Percentiles rank a stretch among this genome's conserved stretches.
Evolutionary conservation across 1,140 invertebrate species (phyloP).

Genomic region (Aradophagus sp.): DNA sequence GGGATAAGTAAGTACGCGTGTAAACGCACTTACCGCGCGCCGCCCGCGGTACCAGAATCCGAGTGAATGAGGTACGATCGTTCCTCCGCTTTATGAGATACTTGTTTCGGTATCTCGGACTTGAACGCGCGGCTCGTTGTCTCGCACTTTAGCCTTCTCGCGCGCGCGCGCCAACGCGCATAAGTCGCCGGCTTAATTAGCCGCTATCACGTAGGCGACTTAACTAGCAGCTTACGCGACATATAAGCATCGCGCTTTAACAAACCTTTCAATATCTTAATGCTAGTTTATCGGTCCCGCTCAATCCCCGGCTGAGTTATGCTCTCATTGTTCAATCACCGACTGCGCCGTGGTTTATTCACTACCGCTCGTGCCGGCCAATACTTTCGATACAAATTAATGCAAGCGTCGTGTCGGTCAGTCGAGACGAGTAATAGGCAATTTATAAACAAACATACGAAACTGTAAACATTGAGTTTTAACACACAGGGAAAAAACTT

Average conservation of each 20-base stretch:
- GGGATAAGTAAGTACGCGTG: slow-evolving; percentile 48
- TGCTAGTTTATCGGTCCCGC: slow-evolving; percentile 24
- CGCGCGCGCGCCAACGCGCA: slow-evolving; percentile 19
- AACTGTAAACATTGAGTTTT: too few relatives aligned
- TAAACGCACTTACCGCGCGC: slow-evolving; percentile 48
- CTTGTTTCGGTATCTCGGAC: slow-evolving; percentile 30
- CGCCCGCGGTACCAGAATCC: slow-evolving; percentile 34
- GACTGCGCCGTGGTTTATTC: not conserved
- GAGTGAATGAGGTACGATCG: slow-evolving; percentile 47
- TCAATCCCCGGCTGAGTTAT: slow-evolving; percentile 32
- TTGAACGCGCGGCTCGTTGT: slow-evolving; percentile 7
- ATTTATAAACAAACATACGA: too few relatives aligned
- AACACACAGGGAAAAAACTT: too few relatives aligned
- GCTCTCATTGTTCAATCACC: slow-evolving; percentile 40
- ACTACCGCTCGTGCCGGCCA: too few relatives aligned
- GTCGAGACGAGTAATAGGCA: too few relatives aligned
- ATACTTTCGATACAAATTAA: too few relatives aligned
- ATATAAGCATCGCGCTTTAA: slow-evolving; percentile 37
- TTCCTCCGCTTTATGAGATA: slow-evolving; percentile 51
- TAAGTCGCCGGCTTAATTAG: slow-evolving; percentile 54
- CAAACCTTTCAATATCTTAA: slow-evolving; percentile 55
- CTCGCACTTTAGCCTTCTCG: slow-evolving; percentile 12
- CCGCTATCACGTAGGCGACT: slow-evolving; percentile 51
- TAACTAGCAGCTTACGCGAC: slow-evolving; percentile 56
- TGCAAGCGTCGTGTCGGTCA: too few relatives aligned